Evolutionary conservation across 2,113 vertebrate genomes (phyloP), one percentile per base, ranked within the genome.

Genomic region (Callipepla californica): DNA sequence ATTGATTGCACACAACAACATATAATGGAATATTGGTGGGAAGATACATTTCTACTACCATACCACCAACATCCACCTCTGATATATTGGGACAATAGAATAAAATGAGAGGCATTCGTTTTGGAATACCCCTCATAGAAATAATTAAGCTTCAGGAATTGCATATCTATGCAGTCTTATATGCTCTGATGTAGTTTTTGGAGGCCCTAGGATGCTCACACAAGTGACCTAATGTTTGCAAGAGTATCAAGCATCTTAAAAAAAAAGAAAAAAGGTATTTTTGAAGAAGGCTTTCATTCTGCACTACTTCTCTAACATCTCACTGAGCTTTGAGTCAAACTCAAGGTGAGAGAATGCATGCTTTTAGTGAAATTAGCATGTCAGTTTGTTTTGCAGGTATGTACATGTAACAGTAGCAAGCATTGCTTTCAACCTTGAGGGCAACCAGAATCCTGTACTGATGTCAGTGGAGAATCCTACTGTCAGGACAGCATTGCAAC

Each of bases 371-470:
- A 74, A 32, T 21, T 19, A 74, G 10, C 9, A 20, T 12, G 25
- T 7, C 9, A 19, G 34, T 34, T 18, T 26, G 57, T 53, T 18
- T 22, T 70, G 13, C 4, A 38, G 22, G 7, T 50, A 84, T 6
- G 5, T 32, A 28, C 6, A 58, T 23, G 7, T 42, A 74, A 59
- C 23, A 73, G 34, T 1, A 69, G 50, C 13, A 66, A 45, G 12
- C 5, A 26, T 11, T 74, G 18, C 15, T 59, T 11, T 59, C 42
- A 42, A 18, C 50, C 30, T 11, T 19, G 57, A n/a, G 77, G 28
- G 13, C 36, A 11, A 47, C 11, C 17, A 1, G 13, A 57, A 23
- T 70, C 25, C 28, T 58, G 17, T 83, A 3, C 5, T 1, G 0
- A 68, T 36, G 17, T 21, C 32, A 65, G 20, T 2, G 3, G 48